Evolutionary conservation across 2,888 invertebrate genomes (phyloP), one percentile per base, ranked within the genome.

Genomic region (Ganaspis brasiliensis): DNA sequence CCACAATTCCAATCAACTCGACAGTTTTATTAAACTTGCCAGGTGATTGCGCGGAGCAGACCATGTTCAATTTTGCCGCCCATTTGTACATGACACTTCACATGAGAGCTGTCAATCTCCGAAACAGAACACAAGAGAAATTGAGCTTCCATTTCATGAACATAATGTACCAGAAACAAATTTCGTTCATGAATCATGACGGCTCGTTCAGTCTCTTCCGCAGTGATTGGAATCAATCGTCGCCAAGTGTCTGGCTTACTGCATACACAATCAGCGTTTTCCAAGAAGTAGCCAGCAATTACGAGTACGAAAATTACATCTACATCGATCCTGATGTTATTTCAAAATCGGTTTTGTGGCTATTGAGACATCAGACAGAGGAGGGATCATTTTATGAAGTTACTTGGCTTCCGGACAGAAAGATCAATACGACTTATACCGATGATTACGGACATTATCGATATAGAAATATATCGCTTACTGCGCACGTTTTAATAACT

Each of bases 231-330:
- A 97, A 97, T 88, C 96, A 97, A 87, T 97, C 97, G 0, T 94
- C 94, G 0, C 95, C 97, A 0, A 97, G 97, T 45, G 97, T 98
- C 0, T 98, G 98, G 98, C 91, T 98, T 81, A 98, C 99, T 0
- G 96, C 98, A 0, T 98, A 97, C 92, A 97, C 97, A 87, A 96
- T 97, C 0, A 94, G 97, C 82, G 94, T 97, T 70, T 95, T 99
- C 90, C 96, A 98, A 90, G 97, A 97, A 88, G 67, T n/a, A 12
- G 98, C 98, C 0, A 96, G 96, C 49, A 98, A 98, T 92, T 98
- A 98, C 87, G 98, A 99, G 90, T 99, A 98, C 98, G 98, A 98
- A 92, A 97, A 98, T 91, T 97, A 95, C 88, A 95, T 99, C 74
- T 99, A 97, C 92, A 97, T 99, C 82, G 98, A 98, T 91, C 96